Percentiles rank a stretch among this genome's conserved stretches.
Evolutionary conservation across 2,113 vertebrate genomes (phyloP).

Genomic region (Seriola dumerili): DNA sequence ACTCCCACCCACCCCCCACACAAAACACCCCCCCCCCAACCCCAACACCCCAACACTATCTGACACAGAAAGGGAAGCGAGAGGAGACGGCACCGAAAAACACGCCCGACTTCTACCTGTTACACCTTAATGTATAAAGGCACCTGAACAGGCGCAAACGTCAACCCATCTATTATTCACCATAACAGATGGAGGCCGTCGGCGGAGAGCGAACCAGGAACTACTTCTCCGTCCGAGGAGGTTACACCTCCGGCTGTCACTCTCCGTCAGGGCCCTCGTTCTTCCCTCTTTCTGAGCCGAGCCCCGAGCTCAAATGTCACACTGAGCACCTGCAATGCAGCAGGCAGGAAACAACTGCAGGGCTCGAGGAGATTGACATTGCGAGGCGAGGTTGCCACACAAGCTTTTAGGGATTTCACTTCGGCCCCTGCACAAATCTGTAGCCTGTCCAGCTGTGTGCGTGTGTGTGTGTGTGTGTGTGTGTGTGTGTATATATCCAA

Average conservation of each 20-base stretch:
- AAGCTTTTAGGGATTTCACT: slow-evolving; percentile 45
- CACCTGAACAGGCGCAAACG: neutral
- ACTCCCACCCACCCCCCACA: slow-evolving; percentile 16
- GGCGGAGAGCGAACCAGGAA: slow-evolving; percentile 32
- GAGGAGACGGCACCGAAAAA: neutral
- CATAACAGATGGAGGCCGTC: neutral
- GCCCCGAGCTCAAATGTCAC: slow-evolving; percentile 71
- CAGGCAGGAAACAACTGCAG: slow-evolving; percentile 63
- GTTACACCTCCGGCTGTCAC: slow-evolving; percentile 60
- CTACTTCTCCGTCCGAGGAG: slow-evolving; percentile 44
- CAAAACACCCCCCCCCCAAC: neutral
- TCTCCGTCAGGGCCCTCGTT: slow-evolving; percentile 60
- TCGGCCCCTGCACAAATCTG: slow-evolving; percentile 25
- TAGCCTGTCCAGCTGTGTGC: slow-evolving; percentile 18
- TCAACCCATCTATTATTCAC: neutral
- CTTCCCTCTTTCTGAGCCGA: slow-evolving; percentile 50
- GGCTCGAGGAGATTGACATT: slow-evolving; percentile 54
- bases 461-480: too few relatives aligned
- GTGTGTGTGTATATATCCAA: slow-evolving; percentile 19
- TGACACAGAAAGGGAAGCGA: slow-evolving; percentile 54
- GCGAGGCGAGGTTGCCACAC: slow-evolving; percentile 43
- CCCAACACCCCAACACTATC: slow-evolving; percentile 19
- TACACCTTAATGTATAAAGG: slow-evolving; percentile 4
- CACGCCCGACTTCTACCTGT: slow-evolving; percentile 1
- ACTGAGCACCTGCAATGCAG: slow-evolving; percentile 84